phyloP scores from a whole-genome alignment of 2,113 vertebrate species.

The Neotragus moschatus region DNA sequence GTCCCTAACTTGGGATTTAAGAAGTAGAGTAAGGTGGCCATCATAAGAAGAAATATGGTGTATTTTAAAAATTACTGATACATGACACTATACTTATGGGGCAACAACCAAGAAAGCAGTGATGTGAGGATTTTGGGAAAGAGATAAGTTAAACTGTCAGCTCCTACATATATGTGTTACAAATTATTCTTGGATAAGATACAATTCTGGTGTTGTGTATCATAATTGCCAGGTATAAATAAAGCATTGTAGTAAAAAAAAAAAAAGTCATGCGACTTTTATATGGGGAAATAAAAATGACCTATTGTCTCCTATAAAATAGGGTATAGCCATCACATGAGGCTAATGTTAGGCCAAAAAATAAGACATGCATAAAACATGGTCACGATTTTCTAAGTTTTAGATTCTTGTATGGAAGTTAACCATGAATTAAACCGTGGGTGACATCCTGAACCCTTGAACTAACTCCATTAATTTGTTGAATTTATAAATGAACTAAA shows the following conservation, averaged over 20 bases:
- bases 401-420: neutral
- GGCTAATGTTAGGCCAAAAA: neutral
- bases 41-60: neutral
- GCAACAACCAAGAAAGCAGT: neutral
- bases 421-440: neutral
- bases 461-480: neutral
- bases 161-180: neutral
- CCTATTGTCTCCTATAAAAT: slow-evolving; percentile 31
- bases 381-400: neutral
- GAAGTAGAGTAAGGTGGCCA: neutral
- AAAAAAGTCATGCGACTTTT: slow-evolving; percentile 40
- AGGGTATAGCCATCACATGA: neutral
- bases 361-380: neutral
- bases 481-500: slow-evolving; percentile 23
- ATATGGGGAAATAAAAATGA: slow-evolving; percentile 57
- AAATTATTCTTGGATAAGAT: neutral
- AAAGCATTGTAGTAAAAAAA: slow-evolving; percentile 22
- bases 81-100: neutral
- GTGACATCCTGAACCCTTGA: neutral
- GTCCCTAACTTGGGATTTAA: slow-evolving; percentile 2
- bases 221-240: slow-evolving; percentile 16
- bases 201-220: neutral
- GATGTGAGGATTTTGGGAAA: slow-evolving; percentile 27
- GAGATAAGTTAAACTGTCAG: slow-evolving; percentile 37
- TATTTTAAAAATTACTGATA: slow-evolving; percentile 23